A percentile compares a stretch with the other conserved stretches of the same genome.
phyloP scores from a whole-genome alignment of 2,888 invertebrate genomes.

The Ennomos quercinarius region DNA sequence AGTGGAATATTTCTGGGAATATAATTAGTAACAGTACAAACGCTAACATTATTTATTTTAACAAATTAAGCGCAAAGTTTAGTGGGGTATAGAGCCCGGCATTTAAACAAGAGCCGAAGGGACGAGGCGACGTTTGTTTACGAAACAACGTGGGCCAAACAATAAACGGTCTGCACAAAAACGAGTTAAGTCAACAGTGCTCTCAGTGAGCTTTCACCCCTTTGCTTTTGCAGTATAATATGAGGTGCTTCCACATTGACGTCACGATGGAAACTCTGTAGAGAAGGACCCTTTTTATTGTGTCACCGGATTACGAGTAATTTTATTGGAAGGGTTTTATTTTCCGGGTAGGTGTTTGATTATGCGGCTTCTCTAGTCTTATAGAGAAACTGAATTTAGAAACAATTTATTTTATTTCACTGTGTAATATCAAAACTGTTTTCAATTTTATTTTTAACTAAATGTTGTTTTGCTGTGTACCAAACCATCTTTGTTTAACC shows the following conservation, averaged over 20 bases:
- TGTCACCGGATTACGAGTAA: conserved; percentile 23
- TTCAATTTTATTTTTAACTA: too few relatives aligned
- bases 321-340: conserved; percentile 20
- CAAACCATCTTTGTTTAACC: not conserved
- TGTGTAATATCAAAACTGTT: too few relatives aligned
- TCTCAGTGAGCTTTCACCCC: conserved; percentile 43
- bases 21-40: conserved; percentile 11
- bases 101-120: conserved; percentile 37
- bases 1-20: conserved; percentile 1
- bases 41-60: conserved; percentile 31
- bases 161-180: conserved; percentile 50
- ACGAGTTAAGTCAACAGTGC: conserved; percentile 44
- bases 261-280: conserved; percentile 22
- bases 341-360: conserved; percentile 11
- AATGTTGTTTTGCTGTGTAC: not conserved
- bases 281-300: conserved; percentile 24
- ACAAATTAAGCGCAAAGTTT: conserved; percentile 32
- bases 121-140: conserved; percentile 47
- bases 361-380: not conserved
- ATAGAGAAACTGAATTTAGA: not conserved
- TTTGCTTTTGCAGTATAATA: conserved; percentile 44
- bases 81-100: conserved; percentile 27
- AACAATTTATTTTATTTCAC: not conserved
- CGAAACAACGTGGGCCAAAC: conserved; percentile 44
- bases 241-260: conserved; percentile 26